phyloP scores from a whole-genome alignment of 2,888 invertebrate species.

The Thymelicus acteon region DNA sequence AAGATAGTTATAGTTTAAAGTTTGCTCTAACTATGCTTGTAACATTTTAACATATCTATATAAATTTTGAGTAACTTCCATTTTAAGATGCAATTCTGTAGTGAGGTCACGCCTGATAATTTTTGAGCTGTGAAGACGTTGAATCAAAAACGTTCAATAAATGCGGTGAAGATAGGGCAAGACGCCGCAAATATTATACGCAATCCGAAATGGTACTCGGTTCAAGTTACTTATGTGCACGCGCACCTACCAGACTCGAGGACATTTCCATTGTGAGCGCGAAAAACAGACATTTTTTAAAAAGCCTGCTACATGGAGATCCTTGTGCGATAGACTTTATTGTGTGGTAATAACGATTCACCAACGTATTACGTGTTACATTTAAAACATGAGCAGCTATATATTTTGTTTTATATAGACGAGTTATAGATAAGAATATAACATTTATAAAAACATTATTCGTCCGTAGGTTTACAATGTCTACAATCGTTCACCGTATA shows the following conservation, averaged over 20 bases:
- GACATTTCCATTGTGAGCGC: conserved; percentile 76
- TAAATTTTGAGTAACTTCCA: no score
- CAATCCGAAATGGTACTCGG: background rate
- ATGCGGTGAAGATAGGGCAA: background rate
- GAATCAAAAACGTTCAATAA: no score
- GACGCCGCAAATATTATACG: background rate
- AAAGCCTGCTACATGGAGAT: conserved; percentile 67
- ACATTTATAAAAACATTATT: background rate
- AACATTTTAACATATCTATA: no score
- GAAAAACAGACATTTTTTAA: conserved; percentile 78
- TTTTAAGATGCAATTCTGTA: no score
- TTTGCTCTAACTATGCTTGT: no score
- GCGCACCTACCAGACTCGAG: conserved; percentile 69
- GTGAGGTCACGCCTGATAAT: no score
- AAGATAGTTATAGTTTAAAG: no score
- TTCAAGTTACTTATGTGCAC: conserved; percentile 48
- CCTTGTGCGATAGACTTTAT: conserved; percentile 68
- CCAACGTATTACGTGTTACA: conserved; percentile 4
- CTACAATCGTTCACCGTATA: conserved; percentile 62
- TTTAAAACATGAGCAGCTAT: background rate
- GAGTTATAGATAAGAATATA: background rate
- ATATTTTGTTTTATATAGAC: background rate
- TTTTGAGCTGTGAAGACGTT: no score
- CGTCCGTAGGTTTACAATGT: conserved; percentile 1
- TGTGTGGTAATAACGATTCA: conserved; percentile 71